These are phyloP conservation scores for Drosophila melanosoma DNA, from an alignment of 2,888 invertebrate species.

Conservation along the genomic window DNA sequence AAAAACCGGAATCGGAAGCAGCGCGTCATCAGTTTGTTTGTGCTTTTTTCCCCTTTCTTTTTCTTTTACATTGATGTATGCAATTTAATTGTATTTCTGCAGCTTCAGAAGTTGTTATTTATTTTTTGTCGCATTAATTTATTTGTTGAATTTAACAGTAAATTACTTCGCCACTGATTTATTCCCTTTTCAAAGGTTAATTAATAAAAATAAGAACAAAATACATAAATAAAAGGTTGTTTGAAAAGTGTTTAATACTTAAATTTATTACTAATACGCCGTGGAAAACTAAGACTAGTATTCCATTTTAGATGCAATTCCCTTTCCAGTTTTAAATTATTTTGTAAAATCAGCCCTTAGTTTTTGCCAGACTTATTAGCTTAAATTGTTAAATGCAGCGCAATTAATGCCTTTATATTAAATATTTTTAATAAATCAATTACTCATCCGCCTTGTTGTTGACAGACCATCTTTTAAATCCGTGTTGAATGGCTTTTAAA, in stretches of 20 bases:
- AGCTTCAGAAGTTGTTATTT: conserved; percentile 32
- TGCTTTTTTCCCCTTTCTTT: background rate
- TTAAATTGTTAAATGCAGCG: background rate
- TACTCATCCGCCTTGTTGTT: background rate
- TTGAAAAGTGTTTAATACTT: background rate
- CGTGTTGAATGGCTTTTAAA: background rate
- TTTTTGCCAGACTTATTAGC: too few species aligned
- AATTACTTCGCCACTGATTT: background rate
- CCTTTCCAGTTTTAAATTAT: background rate
- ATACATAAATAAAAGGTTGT: background rate
- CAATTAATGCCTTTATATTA: background rate
- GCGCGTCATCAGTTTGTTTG: conserved; percentile 27
- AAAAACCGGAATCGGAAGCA: conserved; percentile 59
- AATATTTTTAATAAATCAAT: background rate
- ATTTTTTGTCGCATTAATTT: conserved; percentile 11
- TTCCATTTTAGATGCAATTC: background rate
- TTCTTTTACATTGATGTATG: conserved; percentile 53
- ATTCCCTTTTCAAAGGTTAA: background rate
- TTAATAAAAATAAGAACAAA: background rate
- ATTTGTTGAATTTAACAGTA: background rate
- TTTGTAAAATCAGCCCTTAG: background rate
- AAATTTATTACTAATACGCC: background rate
- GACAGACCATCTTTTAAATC: background rate
- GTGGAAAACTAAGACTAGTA: background rate
- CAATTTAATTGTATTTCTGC: conserved; percentile 27